Conservation (phyloP, 1,140 invertebrate species). For the Galendromus occidentalis region DNA sequence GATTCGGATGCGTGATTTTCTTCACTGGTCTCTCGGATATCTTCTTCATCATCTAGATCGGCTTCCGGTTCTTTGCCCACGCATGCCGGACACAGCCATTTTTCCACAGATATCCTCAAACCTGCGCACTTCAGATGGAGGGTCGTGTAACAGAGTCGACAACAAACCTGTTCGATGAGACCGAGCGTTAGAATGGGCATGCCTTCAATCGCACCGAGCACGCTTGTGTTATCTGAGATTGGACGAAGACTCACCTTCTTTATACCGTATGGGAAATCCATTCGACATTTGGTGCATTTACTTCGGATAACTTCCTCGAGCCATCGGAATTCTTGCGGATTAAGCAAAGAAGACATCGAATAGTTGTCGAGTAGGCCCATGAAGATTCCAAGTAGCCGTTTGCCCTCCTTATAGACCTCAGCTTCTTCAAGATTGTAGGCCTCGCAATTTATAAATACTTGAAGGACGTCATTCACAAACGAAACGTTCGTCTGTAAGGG, state of each 20-base stretch:
- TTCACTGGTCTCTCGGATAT: not conserved
- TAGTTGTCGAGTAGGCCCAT: slow-evolving; percentile 5
- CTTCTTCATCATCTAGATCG: not conserved
- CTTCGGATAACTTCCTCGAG: not conserved
- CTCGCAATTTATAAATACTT: slow-evolving; percentile 74
- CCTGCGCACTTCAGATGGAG: slow-evolving; percentile 1
- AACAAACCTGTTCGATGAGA: not conserved
- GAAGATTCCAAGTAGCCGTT: not conserved
- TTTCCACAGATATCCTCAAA: not conserved
- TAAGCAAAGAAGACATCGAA: not conserved
- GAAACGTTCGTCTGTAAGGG: slow-evolving; percentile 37
- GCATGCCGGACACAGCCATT: not conserved
- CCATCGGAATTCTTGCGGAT: slow-evolving; percentile 2
- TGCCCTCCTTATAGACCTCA: slow-evolving; percentile 20
- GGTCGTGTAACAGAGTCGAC: not conserved
- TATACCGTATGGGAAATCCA: not conserved
- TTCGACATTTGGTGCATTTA: not conserved
- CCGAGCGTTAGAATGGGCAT: too few species aligned
- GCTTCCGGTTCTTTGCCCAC: not conserved
- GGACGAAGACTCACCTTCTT: not conserved
- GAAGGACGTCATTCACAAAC: slow-evolving; percentile 50
- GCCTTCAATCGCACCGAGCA: too few species aligned
- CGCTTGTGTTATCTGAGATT: too few species aligned
- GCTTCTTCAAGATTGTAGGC: slow-evolving; percentile 61
- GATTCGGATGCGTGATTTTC: too few species aligned